Evolutionary conservation across 1,140 invertebrate genomes (phyloP).

Genomic region (Sycophila sp.): DNA sequence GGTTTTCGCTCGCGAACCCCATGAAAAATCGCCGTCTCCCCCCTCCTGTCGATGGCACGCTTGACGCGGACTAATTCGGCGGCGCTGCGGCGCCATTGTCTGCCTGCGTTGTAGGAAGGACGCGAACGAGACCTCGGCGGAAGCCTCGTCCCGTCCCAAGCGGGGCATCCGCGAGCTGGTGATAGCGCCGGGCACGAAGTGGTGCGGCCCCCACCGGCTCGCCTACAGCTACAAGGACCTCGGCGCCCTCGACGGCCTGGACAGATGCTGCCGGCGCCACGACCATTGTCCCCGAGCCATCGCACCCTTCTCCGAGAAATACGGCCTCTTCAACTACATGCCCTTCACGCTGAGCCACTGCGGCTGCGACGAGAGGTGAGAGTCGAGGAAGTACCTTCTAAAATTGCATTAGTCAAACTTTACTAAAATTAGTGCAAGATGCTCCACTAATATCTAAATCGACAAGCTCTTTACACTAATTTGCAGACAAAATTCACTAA

Average conservation of each 20-base stretch:
- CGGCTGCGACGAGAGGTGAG: constrained; percentile 84
- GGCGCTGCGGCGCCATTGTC: neutral
- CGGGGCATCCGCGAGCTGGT: constrained; percentile 67
- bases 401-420: too few relatives aligned
- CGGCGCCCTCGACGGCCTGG: constrained; percentile 74
- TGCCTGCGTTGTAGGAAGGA: too few relatives aligned
- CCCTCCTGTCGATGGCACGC: neutral
- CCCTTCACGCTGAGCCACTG: constrained; percentile 89
- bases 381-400: too few relatives aligned
- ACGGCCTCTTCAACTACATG: constrained; percentile 81
- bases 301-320: constrained; percentile 74
- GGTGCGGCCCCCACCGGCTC: constrained; percentile 83
- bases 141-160: constrained; percentile 29
- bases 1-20: constrained; percentile 18
- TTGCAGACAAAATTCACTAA: too few relatives aligned
- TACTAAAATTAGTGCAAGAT: too few relatives aligned
- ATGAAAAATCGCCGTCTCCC: constrained; percentile 26
- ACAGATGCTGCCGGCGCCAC: constrained; percentile 84
- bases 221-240: constrained; percentile 75
- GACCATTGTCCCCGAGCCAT: constrained; percentile 80
- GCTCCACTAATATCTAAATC: too few relatives aligned
- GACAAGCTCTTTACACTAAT: too few relatives aligned
- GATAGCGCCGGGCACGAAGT: constrained; percentile 81
- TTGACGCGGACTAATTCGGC: constrained; percentile 8
- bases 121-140: too few relatives aligned